A percentile compares a stretch with the other conserved stretches of the same genome.
phyloP scores from a whole-genome alignment of 2,797 vertebrate genomes.

The Lepilemur septentrionalis region DNA sequence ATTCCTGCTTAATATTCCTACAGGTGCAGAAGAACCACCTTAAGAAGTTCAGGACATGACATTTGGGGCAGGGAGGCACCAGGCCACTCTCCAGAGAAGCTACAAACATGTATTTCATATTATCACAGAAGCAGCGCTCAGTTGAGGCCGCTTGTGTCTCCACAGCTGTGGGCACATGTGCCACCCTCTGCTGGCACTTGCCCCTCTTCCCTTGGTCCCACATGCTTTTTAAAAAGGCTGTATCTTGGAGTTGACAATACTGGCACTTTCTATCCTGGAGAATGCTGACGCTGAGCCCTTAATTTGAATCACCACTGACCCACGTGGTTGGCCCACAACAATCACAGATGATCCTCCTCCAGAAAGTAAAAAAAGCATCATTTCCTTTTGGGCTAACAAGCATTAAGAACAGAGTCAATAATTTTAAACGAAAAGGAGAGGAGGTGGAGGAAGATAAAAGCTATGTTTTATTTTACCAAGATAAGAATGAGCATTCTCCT shows the following conservation, averaged over 20 bases:
- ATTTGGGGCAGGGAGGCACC: background rate
- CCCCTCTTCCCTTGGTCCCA: background rate
- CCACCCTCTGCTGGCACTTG: background rate
- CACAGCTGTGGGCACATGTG: background rate
- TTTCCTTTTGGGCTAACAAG: background rate
- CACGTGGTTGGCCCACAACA: background rate
- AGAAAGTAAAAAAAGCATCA: background rate
- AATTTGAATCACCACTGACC: background rate
- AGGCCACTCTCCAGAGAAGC: background rate
- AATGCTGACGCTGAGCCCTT: background rate
- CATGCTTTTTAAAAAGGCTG: background rate
- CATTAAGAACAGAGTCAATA: background rate
- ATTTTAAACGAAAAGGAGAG: constrained; percentile 30
- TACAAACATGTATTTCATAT: background rate
- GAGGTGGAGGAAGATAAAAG: background rate
- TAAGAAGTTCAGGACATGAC: background rate
- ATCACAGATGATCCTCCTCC: background rate
- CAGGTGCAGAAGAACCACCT: background rate
- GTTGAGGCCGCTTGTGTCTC: background rate
- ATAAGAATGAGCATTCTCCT: background rate
- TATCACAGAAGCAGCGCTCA: background rate
- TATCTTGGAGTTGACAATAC: background rate
- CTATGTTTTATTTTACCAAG: background rate
- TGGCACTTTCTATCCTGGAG: background rate
- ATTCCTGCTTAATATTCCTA: background rate